These are phyloP conservation scores for Australoheros scitulus DNA, from an alignment of 2,113 vertebrate genomes.

Conservation along the genomic window DNA sequence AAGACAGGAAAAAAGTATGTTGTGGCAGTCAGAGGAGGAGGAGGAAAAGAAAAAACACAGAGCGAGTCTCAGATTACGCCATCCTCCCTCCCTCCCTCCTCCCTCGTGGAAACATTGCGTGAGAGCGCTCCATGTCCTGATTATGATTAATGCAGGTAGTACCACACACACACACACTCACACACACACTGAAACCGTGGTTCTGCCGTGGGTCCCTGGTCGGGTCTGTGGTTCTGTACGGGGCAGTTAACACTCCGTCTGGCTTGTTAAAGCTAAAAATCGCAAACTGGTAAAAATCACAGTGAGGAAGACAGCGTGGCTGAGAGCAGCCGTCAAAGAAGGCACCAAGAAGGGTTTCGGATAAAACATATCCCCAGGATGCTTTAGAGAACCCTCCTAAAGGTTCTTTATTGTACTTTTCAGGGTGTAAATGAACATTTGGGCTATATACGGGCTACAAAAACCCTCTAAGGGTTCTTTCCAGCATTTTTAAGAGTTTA, in stretches of 20 bases:
- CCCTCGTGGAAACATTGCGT: conserved; percentile 81
- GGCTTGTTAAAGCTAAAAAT: conserved; percentile 44
- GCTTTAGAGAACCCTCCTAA: not conserved
- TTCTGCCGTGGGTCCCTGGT: conserved; percentile 44
- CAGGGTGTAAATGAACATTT: not conserved
- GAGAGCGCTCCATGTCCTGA: conserved; percentile 78
- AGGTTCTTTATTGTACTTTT: not conserved
- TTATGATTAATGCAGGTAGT: conserved; percentile 82
- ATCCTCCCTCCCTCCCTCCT: conserved; percentile 71
- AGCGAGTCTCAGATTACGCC: conserved; percentile 80
- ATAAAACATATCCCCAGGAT: not conserved
- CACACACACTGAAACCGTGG: conserved; percentile 59
- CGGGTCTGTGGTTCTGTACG: conserved; percentile 41
- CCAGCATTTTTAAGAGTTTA: not conserved
- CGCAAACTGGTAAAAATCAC: conserved; percentile 29
- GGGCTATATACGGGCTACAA: not conserved
- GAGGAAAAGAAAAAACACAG: conserved; percentile 56
- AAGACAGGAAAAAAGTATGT: conserved; percentile 73
- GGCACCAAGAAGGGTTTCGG: not conserved
- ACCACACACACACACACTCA: conserved; percentile 67
- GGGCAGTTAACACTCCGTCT: conserved; percentile 40
- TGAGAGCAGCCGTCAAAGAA: not conserved
- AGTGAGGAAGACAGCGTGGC: not conserved
- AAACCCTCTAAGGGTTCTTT: not conserved
- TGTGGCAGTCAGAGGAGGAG: conserved; percentile 60